Base-by-base conservation (phyloP, 2,797 vertebrate genomes). In the Pagetopsis macropterus region DNA sequence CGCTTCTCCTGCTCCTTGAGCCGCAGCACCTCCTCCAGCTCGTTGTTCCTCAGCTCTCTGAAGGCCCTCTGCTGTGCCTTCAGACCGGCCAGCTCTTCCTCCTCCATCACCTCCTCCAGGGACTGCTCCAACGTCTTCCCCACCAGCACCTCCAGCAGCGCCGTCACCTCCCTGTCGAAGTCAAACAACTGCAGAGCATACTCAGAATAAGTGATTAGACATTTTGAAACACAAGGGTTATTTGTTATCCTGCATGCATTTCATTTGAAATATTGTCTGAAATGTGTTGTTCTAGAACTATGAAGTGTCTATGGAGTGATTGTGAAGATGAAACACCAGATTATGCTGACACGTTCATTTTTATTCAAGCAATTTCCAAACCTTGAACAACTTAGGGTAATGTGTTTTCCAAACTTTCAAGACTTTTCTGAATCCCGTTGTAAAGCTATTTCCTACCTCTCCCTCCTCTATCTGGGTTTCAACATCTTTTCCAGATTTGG, bases 111-210 rank as follows among this genome's bases (percentile, higher is more conserved):
- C 84, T 99, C 98, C 86, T 96, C 83, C 75, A 98, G 93, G 15
- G 97, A 90, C 90, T 97, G 97, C 72, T 99, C 98, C 23, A 98
- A 90, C 0, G 93, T 96, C 87, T 98, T 99, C 1, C 97, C 98
- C 84, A 97, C 89, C 88, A 99, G 81, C 17, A 98, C 95, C 91
- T 98, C 95, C 85, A 99, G 72, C 60, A 98, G 69, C 0, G 96
- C 95, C 76, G 94, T 94, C 70, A 99, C 97, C 93, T 98, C 97
- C 65, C 93, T n/a, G 23, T 99, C 95, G 89, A 99, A 99, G 90
- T 99, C 93, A 92, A 99, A 99, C 65, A 99, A 84, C 98, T 99
- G 91, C 75, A 85, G 46, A 83, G 27, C n/a, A 73, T 13, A 72
- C 4, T 6, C 19, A 12, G 3, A 55, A 51, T 51, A 2, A 78